A percentile compares a stretch with the other conserved stretches of the same genome.
Evolutionary conservation across 2,113 vertebrate genomes (phyloP).

Genomic region (Lethenteron camtschaticum): DNA sequence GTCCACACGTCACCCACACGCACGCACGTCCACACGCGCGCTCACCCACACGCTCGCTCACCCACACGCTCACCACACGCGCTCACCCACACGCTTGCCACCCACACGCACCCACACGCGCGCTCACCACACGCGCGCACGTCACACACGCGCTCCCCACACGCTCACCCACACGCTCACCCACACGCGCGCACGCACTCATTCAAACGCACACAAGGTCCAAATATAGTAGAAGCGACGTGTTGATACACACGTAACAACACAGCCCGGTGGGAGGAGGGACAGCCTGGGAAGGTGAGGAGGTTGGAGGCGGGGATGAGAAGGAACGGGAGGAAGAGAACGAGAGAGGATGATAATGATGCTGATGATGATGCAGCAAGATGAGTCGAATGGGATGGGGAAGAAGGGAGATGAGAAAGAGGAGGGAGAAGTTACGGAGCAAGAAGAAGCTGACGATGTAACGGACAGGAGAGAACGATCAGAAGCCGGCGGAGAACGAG

Average conservation of each 20-base stretch:
- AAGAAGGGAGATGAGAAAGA: background rate
- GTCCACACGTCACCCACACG: background rate
- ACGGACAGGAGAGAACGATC: background rate
- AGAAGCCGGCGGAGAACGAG: background rate
- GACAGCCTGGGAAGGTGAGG: background rate
- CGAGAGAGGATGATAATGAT: no score
- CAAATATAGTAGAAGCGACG: no score
- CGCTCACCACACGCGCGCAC: background rate
- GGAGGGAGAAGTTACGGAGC: background rate
- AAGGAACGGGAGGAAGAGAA: background rate
- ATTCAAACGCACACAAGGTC: no score
- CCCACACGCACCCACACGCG: background rate
- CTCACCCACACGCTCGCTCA: background rate
- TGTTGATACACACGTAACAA: no score
- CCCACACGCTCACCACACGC: background rate
- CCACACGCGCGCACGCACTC: background rate
- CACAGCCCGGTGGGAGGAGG: no score
- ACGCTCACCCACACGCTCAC: background rate
- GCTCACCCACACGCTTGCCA: background rate
- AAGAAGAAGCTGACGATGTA: background rate
- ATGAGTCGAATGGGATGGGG: background rate
- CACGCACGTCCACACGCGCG: background rate
- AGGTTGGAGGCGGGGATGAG: background rate
- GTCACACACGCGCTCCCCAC: background rate
- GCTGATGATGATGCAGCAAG: no score